phyloP scores from a whole-genome alignment of 1,140 invertebrate species.

The Drosophila varians region DNA sequence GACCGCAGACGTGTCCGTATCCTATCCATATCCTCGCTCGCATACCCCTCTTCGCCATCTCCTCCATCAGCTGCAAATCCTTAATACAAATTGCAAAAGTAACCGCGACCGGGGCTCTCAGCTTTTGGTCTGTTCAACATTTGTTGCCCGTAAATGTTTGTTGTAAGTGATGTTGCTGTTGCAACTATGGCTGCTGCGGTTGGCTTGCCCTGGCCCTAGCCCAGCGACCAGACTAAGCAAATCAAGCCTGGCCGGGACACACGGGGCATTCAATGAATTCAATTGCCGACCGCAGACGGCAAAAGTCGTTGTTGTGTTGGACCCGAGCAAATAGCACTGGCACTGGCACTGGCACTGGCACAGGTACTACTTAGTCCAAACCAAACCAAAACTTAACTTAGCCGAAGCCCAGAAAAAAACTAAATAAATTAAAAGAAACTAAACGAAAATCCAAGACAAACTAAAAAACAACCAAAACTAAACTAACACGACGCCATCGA shows the following conservation, averaged over 20 bases:
- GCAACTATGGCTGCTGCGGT: constrained; percentile 37
- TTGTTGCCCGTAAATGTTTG: constrained; percentile 12
- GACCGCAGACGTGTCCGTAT: constrained; percentile 59
- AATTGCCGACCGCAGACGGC: constrained; percentile 73
- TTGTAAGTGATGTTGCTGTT: constrained; percentile 16
- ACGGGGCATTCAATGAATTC: constrained; percentile 71
- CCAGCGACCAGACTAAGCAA: constrained; percentile 4
- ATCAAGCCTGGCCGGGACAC: constrained; percentile 3
- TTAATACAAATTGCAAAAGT: constrained; percentile 79
- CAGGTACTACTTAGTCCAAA: neutral
- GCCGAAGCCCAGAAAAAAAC: constrained; percentile 1
- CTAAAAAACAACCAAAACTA: constrained; percentile 19
- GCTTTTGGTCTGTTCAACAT: constrained; percentile 53
- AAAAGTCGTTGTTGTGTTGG: constrained; percentile 33
- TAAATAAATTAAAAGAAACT: constrained; percentile 14
- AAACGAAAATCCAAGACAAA: constrained; percentile 6
- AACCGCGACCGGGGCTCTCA: constrained; percentile 64
- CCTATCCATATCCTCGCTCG: constrained; percentile 11
- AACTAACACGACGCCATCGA: constrained; percentile 65
- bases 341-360: neutral
- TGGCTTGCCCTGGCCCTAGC: neutral
- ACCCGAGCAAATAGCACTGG: neutral
- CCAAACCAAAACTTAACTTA: constrained; percentile 1
- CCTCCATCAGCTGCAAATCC: constrained; percentile 57
- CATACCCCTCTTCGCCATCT: neutral